Base-by-base conservation (phyloP, 2,888 invertebrate genomes). In the Andrena hattorfiana region DNA sequence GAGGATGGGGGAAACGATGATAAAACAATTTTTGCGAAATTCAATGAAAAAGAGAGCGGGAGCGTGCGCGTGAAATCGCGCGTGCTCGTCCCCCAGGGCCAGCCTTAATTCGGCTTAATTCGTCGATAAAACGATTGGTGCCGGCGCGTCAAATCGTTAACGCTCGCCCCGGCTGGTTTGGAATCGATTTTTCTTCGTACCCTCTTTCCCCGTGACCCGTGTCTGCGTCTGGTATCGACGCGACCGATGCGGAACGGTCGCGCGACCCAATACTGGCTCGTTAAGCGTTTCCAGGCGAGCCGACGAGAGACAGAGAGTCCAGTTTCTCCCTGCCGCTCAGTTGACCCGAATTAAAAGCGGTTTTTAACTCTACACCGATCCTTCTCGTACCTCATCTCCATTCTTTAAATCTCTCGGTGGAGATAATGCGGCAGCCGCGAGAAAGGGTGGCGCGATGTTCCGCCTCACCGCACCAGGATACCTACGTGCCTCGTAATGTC, bases 51-150 rank as follows among this genome's bases (percentile, higher is more conserved):
- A 77, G 66, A 60, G 66, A 51, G 62, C 59, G 35, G 42, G 13
- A 42, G 42, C 5, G 42, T 4, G 59, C 51, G 69, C 54, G 78
- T 67, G 77, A 77, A 77, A 83, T 77, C 64, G 83, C 70, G 69
- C 71, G 59, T 71, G 54, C 60, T 16, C 63, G 75, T 75, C 85
- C 77, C 84, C 63, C 48, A 62, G 85, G 81, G 76, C 59, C 67
- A 73, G 70, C 77, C 79, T 85, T 84, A 84, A 84, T 85, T 85
- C 81, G 68, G 85, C 70, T 83, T 85, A 81, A 86, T 81, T 76
- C 81, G 86, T 60, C 81, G 85, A 83, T 85, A 86, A 86, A 86
- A 85, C 83, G 85, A 85, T 86, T 86, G 86, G 77, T 56, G 80
- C 69, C 74, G 64, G 35, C 64, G 60, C 70, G 79, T 82, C 59